A percentile compares a stretch with the other conserved stretches of the same genome.
These are phyloP conservation scores for Microplitis manilae DNA, from an alignment of 2,888 invertebrate genomes.

Conservation along the genomic window DNA sequence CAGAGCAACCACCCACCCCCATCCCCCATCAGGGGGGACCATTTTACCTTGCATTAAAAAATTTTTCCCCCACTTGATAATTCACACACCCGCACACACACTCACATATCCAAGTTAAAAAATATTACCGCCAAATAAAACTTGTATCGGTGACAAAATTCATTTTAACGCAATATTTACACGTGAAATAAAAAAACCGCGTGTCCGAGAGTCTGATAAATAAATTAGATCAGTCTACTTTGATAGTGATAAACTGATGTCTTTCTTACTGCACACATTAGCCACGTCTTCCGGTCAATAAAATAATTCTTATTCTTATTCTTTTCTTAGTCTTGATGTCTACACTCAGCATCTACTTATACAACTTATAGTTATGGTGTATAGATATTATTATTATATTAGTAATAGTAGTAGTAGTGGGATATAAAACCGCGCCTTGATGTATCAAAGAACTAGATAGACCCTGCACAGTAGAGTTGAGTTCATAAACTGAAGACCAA, in stretches of 20 bases:
- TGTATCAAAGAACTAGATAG: slow-evolving; percentile 39
- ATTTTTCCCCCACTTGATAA: slow-evolving; percentile 22
- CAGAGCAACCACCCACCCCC: slow-evolving; percentile 78
- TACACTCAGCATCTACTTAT: slow-evolving; percentile 10
- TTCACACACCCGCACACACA: no score
- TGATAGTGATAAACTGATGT: slow-evolving; percentile 7
- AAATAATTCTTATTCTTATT: slow-evolving; percentile 34
- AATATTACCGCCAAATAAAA: background rate
- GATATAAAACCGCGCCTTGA: slow-evolving; percentile 5
- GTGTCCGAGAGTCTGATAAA: background rate
- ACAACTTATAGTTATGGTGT: background rate
- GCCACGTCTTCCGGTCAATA: slow-evolving; percentile 48
- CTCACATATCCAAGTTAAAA: no score
- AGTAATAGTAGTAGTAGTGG: no score
- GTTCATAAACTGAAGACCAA: slow-evolving; percentile 7
- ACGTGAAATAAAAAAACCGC: background rate
- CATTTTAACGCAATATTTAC: background rate
- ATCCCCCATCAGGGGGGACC: slow-evolving; percentile 78
- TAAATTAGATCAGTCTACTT: background rate
- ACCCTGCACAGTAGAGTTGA: slow-evolving; percentile 18
- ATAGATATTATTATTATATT: slow-evolving; percentile 22
- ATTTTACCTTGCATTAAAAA: slow-evolving; percentile 47
- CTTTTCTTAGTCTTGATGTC: background rate
- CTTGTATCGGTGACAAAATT: background rate
- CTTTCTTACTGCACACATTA: slow-evolving; percentile 25